Percentiles rank a stretch among this genome's conserved stretches.
Conservation (phyloP, 2,113 vertebrate genomes). For the Melanerpes aurifrons region DNA sequence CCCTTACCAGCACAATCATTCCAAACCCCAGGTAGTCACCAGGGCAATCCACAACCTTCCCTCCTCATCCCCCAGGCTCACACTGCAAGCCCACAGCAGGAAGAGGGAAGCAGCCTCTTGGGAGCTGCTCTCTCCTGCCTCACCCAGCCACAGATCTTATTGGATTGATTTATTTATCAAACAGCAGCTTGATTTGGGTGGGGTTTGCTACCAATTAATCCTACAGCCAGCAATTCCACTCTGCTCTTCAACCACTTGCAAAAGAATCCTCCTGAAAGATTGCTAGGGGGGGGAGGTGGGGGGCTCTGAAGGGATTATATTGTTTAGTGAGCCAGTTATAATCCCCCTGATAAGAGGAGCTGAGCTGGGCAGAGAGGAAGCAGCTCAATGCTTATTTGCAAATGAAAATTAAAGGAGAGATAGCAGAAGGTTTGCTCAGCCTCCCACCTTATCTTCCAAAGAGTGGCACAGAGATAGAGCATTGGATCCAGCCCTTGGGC, state of each 20-base stretch:
- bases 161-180: not conserved
- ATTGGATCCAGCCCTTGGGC: not conserved
- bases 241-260: conserved; percentile 25
- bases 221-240: not conserved
- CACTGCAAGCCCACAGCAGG: too few species aligned
- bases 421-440: conserved; percentile 18
- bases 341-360: conserved; percentile 51
- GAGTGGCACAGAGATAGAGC: not conserved
- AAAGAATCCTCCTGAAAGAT: conserved; percentile 27
- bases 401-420: conserved; percentile 46
- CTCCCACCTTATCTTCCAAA: conserved; percentile 37
- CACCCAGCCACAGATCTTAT: too few species aligned
- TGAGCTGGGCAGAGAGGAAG: not conserved
- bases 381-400: not conserved
- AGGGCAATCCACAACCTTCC: too few species aligned
- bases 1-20: too few species aligned
- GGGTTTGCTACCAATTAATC: not conserved
- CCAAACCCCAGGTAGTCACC: too few species aligned
- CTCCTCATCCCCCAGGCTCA: too few species aligned
- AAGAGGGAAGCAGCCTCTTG: too few species aligned
- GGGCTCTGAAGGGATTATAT: conserved; percentile 33
- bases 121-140: too few species aligned
- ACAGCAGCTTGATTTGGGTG: not conserved
- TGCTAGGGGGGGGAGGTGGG: not conserved
- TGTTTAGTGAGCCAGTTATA: conserved; percentile 54